Conservation (phyloP, 2,113 vertebrate genomes). For the Cepphus grylle region DNA sequence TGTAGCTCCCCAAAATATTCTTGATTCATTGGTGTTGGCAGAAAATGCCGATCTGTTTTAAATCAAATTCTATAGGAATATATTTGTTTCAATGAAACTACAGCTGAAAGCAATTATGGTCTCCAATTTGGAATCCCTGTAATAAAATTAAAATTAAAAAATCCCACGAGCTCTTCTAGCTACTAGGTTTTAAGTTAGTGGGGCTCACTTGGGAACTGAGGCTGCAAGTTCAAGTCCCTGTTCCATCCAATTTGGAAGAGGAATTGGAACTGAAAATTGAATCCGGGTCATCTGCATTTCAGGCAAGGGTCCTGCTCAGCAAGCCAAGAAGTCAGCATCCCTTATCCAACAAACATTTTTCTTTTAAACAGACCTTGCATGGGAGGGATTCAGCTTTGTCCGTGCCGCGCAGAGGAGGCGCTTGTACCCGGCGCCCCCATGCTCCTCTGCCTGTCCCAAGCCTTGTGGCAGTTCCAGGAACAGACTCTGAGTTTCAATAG, state of each 20-base stretch:
- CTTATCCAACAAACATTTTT: background rate
- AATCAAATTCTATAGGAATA: constrained; percentile 16
- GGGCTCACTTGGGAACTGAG: background rate
- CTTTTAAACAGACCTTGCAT: background rate
- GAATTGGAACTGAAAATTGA: background rate
- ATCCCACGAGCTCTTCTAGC: background rate
- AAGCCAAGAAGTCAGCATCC: background rate
- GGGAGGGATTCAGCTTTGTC: background rate
- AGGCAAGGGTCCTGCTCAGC: background rate
- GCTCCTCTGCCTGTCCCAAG: background rate
- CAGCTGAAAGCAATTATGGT: constrained; percentile 45
- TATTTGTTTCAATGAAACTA: constrained; percentile 45
- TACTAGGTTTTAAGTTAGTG: constrained; percentile 22
- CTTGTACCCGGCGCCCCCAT: rapidly evolving
- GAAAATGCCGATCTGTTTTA: background rate
- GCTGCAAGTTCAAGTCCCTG: background rate
- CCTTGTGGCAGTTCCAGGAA: background rate
- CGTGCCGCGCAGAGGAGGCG: background rate
- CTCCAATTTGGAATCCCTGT: background rate
- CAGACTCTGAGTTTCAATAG: background rate
- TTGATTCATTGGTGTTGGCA: constrained; percentile 4
- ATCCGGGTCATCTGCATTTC: constrained; percentile 23
- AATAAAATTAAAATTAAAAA: constrained; percentile 38
- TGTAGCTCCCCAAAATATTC: constrained; percentile 12
- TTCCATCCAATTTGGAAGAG: background rate